phyloP scores from a whole-genome alignment of 2,888 invertebrate genomes.

The Conops quadrifasciatus region DNA sequence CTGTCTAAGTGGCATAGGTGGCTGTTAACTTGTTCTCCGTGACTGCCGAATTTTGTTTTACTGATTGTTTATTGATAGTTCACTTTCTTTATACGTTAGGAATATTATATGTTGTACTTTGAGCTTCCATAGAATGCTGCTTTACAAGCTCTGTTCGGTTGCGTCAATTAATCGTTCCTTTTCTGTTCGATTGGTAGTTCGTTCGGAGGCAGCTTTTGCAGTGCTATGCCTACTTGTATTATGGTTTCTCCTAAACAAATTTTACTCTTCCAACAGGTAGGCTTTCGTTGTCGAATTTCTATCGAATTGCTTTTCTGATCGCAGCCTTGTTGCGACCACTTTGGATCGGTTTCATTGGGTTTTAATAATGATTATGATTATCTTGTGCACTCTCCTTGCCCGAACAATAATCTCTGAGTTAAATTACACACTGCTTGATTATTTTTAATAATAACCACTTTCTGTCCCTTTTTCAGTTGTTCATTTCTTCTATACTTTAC shows the following conservation, averaged over 20 bases:
- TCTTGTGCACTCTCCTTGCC: background rate
- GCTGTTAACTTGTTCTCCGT: too few species aligned
- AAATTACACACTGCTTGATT: background rate
- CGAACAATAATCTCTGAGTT: background rate
- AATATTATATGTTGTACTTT: conserved; percentile 16
- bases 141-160: background rate
- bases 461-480: background rate
- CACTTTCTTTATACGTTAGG: too few species aligned
- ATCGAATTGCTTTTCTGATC: background rate
- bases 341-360: background rate
- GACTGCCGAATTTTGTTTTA: too few species aligned
- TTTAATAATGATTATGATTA: too few species aligned
- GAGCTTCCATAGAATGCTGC: conserved; percentile 9
- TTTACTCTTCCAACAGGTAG: conserved; percentile 1
- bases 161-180: background rate
- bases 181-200: background rate
- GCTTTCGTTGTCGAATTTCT: background rate
- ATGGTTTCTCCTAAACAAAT: conserved; percentile 6
- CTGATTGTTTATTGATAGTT: too few species aligned
- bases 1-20: too few species aligned
- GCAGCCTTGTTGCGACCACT: background rate
- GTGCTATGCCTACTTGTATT: conserved; percentile 2
- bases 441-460: too few species aligned
- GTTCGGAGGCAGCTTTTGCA: background rate
- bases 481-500: background rate